A percentile compares a stretch with the other conserved stretches of the same genome.
Conservation (phyloP, 2,113 vertebrate species). For the Pterocles gutturalis region DNA sequence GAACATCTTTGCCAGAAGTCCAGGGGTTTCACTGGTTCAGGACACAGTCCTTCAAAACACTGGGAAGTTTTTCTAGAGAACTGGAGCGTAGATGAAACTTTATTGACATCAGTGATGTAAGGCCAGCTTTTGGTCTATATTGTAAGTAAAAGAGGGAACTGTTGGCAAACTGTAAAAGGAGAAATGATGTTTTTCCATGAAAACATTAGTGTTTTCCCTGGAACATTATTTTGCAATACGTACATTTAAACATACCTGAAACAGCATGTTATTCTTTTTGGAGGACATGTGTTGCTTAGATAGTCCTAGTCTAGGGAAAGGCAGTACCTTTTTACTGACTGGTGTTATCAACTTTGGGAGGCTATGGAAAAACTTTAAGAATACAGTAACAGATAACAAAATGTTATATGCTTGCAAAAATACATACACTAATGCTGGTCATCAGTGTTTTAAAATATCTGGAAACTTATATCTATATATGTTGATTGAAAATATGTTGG, state of each 20-base stretch:
- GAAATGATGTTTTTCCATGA: neutral
- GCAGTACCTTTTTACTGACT: neutral
- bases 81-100: neutral
- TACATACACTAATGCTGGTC: accelerated
- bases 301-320: neutral
- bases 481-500: neutral
- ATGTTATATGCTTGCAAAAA: neutral
- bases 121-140: neutral
- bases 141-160: neutral
- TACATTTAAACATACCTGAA: neutral
- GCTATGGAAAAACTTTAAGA: neutral
- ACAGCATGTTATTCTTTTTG: neutral
- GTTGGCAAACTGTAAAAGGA: neutral
- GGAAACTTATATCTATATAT: neutral
- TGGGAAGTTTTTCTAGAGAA: neutral
- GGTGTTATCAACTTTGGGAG: neutral
- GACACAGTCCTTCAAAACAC: neutral
- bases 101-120: accelerated
- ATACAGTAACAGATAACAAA: neutral
- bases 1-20: neutral
- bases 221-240: neutral
- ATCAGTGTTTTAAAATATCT: neutral
- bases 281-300: neutral
- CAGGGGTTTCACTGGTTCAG: neutral
- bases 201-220: neutral